Evolutionary conservation across 2,888 invertebrate genomes (phyloP), one percentile per base, ranked within the genome.

Genomic region (Eristalis arbustorum): DNA sequence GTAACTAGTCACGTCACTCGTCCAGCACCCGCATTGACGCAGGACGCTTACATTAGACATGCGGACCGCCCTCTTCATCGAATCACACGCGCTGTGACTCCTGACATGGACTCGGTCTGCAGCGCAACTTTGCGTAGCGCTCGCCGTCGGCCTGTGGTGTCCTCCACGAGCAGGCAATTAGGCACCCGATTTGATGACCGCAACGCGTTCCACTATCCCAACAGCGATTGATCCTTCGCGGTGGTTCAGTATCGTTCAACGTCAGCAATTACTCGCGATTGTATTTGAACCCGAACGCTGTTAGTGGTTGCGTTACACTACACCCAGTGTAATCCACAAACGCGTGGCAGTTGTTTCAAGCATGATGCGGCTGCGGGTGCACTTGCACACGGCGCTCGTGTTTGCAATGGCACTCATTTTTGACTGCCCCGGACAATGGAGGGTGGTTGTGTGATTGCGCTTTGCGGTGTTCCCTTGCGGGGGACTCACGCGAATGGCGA

Each of bases 141-240:
- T n/a, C n/a, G 3, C 2, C 42, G 42, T 18, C 8, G 49, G 49
- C 5, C 49, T 18, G 10, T 18, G 18, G 18, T 18, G 8, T n/a
- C 49, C 22, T n/a, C 49, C 22, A 67, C 10, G 14, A 34, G 56
- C 37, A 63, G 40, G 31, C 63, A 68, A 73, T 78, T 68, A 73
- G 72, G 73, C 68, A 18, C 23, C 23, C 31, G 18, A 66, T 62
- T 71, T 23, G 77, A 8, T 67, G 11, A 73, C 78, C 73, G 42
- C 78, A 63, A 28, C 73, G 62, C 42, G 59, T 64, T 73, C 61
- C 56, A 37, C 42, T 23, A 49, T 56, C 13, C 67, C 73, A n/a
- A 68, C 62, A 42, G 71, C 72, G 78, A 74, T 74, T 80, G 80
- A 74, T 80, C 56, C 68, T 63, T 31, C 62, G 73, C 18, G 40